phyloP scores from a whole-genome alignment of 2,888 invertebrate species.

The Mechanitis messenoides region DNA sequence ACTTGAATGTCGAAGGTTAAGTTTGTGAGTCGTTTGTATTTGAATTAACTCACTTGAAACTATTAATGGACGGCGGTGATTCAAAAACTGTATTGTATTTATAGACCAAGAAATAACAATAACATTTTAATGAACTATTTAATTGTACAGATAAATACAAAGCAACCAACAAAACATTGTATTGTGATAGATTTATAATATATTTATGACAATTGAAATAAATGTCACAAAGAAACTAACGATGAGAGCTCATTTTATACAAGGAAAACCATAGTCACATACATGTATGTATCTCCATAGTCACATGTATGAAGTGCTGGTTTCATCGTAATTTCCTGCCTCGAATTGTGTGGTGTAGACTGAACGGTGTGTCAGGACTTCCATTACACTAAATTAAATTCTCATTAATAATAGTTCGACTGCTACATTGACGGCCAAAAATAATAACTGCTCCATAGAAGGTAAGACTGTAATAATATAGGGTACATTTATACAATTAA shows the following conservation, averaged over 20 bases:
- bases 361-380: constrained; percentile 9
- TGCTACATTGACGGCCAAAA: neutral
- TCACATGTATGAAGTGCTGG: constrained; percentile 13
- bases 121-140: no score
- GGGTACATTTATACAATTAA: neutral
- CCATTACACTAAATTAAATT: constrained; percentile 10
- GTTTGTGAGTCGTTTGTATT: neutral
- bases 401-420: neutral
- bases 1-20: constrained; percentile 9
- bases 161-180: no score
- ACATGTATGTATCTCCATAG: constrained; percentile 1
- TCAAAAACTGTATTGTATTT: neutral
- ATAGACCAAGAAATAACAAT: neutral
- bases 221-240: no score
- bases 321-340: constrained; percentile 22
- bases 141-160: no score
- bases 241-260: no score
- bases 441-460: neutral
- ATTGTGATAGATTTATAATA: no score
- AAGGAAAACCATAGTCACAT: neutral
- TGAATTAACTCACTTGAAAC: neutral
- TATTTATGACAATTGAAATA: no score
- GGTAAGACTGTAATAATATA: neutral
- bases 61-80: neutral
- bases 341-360: constrained; percentile 17